Conservation (phyloP, 1,140 invertebrate species). For the Diprion similis region DNA sequence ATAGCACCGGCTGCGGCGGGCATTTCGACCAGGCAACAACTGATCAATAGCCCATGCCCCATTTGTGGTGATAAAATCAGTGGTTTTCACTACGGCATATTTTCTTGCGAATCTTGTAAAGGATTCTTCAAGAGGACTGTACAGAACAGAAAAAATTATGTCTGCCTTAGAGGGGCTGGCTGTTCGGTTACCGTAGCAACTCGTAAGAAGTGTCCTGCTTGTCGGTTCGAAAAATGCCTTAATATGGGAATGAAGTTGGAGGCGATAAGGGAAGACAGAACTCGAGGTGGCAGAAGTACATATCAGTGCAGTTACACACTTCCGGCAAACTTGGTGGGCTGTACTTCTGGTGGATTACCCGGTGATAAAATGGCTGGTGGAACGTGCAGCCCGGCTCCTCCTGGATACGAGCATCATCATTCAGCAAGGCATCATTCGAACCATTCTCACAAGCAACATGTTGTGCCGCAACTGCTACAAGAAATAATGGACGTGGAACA, state of each 20-base stretch:
- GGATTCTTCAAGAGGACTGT: constrained; percentile 98
- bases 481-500: constrained; percentile 96
- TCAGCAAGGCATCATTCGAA: constrained; percentile 54
- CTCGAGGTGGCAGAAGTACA: constrained; percentile 91
- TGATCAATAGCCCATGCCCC: constrained; percentile 85
- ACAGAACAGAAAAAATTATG: constrained; percentile 96
- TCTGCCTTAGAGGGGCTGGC: constrained; percentile 88
- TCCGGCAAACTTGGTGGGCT: constrained; percentile 68
- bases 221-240: constrained; percentile 96
- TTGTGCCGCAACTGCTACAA: constrained; percentile 64
- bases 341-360: constrained; percentile 49
- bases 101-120: constrained; percentile 97
- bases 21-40: constrained; percentile 82
- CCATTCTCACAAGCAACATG: constrained; percentile 55
- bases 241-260: constrained; percentile 97
- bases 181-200: constrained; percentile 93
- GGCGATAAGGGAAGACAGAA: constrained; percentile 94
- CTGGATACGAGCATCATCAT: constrained; percentile 54
- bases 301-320: constrained; percentile 93
- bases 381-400: constrained; percentile 54
- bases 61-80: constrained; percentile 96
- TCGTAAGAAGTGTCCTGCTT: constrained; percentile 96
- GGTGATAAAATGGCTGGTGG: constrained; percentile 50
- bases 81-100: constrained; percentile 95
- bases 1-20: constrained; percentile 71